Percentiles rank a stretch among this genome's conserved stretches.
These are phyloP conservation scores for Drosophila multiciliata DNA, from an alignment of 2,888 invertebrate species.

Conservation along the genomic window DNA sequence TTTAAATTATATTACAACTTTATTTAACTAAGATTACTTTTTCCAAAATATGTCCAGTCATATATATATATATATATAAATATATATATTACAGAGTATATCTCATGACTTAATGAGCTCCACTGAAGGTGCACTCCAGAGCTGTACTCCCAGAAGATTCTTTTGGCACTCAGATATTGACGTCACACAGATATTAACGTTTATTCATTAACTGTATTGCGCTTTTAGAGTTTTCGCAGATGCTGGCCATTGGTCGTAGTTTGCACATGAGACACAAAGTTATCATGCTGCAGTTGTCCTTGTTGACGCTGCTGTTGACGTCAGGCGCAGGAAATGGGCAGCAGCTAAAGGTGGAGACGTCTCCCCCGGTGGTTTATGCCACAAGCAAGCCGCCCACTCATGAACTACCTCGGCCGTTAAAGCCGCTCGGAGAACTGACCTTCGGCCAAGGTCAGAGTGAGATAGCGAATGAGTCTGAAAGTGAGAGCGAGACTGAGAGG, in stretches of 20 bases:
- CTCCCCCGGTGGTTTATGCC: conserved; percentile 2
- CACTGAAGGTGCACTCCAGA: neutral
- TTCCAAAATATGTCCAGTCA: neutral
- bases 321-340: conserved; percentile 6
- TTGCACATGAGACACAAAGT: conserved; percentile 21
- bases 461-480: conserved; percentile 1
- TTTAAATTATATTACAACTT: neutral
- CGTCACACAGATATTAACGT: neutral
- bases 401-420: conserved; percentile 75
- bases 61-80: neutral
- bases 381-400: conserved; percentile 57
- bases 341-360: conserved; percentile 5
- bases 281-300: conserved; percentile 50
- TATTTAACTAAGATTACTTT: neutral
- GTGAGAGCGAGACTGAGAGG: conserved; percentile 5
- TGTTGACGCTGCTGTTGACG: conserved; percentile 33
- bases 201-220: conserved; percentile 8
- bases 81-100: neutral
- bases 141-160: neutral
- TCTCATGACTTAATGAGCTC: neutral
- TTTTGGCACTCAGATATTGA: neutral
- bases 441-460: conserved; percentile 12
- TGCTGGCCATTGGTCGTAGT: neutral
- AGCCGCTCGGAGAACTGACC: conserved; percentile 29
- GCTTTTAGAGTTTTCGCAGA: conserved; percentile 13